Conservation (phyloP, 2,113 vertebrate genomes). For the Gracilinanus agilis region DNA sequence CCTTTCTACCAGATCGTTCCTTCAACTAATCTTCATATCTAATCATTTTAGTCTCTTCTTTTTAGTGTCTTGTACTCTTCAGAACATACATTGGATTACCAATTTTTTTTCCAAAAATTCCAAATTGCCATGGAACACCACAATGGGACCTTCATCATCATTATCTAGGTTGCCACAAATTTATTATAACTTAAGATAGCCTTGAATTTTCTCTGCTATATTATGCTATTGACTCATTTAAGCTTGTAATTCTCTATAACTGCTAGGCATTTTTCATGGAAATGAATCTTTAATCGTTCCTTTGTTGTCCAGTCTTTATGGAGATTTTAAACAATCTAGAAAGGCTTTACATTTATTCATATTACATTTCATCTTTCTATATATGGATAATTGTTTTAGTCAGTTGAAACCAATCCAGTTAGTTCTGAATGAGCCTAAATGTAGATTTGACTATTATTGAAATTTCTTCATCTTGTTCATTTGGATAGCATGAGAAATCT, state of each 20-base stretch:
- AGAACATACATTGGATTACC: background rate
- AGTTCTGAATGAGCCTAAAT: background rate
- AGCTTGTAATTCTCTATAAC: background rate
- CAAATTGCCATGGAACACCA: background rate
- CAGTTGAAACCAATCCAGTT: background rate
- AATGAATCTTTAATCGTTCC: background rate
- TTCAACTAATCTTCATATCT: too few relatives aligned
- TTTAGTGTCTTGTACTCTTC: background rate
- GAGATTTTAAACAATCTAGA: background rate
- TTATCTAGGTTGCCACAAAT: background rate
- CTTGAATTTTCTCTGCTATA: background rate
- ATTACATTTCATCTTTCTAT: background rate
- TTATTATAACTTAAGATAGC: background rate
- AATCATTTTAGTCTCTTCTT: background rate
- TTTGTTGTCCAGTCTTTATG: background rate
- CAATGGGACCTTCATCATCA: background rate
- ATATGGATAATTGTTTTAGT: background rate
- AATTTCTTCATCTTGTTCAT: background rate
- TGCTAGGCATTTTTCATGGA: background rate
- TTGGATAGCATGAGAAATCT: background rate
- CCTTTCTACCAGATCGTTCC: background rate
- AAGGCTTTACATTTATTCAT: background rate
- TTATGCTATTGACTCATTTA: background rate
- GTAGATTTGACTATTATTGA: background rate
- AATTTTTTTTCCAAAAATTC: background rate